Percentiles rank a stretch among this genome's conserved stretches.
Conservation (phyloP, 2,888 invertebrate genomes). For the Pherbina coryleti region DNA sequence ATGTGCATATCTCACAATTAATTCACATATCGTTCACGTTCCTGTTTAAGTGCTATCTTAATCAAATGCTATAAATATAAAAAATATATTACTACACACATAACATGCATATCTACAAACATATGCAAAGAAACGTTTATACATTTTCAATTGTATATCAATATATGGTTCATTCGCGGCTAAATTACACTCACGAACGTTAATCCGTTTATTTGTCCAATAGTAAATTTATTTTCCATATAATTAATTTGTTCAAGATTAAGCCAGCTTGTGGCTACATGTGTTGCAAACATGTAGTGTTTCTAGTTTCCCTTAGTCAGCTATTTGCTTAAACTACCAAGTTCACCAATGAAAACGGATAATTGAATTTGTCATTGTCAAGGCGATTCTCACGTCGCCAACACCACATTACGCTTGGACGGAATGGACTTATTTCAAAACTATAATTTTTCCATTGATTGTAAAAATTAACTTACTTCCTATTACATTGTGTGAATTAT, state of each 20-base stretch:
- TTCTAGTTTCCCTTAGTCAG: background rate
- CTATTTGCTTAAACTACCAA: background rate
- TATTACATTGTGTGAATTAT: background rate
- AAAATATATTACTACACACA: no score
- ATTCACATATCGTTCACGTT: no score
- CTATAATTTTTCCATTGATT: background rate
- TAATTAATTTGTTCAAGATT: no score
- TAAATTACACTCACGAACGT: background rate
- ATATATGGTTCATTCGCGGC: background rate
- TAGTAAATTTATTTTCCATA: background rate
- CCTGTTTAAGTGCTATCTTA: no score
- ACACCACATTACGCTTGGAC: background rate
- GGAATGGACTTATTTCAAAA: background rate
- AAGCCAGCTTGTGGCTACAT: background rate
- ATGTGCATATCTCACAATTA: no score
- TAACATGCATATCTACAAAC: no score
- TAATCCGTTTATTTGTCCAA: background rate
- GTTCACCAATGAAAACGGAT: background rate
- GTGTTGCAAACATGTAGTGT: background rate
- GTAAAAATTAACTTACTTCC: background rate
- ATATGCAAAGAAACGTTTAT: no score
- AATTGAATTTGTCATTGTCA: constrained; percentile 12
- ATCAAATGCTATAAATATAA: no score
- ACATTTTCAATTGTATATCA: no score
- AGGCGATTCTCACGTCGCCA: background rate